Evolutionary conservation across 2,888 invertebrate species (phyloP).

Genomic region (Portevinia maculata): DNA sequence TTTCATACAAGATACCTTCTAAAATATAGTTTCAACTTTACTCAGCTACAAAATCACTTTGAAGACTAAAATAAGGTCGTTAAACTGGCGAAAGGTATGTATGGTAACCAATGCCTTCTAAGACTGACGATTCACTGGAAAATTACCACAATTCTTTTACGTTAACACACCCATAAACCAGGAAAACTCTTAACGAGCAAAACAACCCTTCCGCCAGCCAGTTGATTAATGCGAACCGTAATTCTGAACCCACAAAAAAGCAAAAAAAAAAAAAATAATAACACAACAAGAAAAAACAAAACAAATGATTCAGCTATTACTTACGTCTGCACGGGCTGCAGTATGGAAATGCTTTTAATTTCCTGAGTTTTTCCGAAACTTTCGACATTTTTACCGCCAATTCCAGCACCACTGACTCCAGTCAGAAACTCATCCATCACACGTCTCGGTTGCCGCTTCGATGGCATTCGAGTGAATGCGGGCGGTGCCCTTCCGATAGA

Average conservation of each 20-base stretch:
- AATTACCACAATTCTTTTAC: constrained; percentile 36
- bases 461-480: constrained; percentile 90
- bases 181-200: constrained; percentile 57
- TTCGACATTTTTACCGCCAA: constrained; percentile 83
- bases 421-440: constrained; percentile 85
- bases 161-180: constrained; percentile 65
- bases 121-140: neutral
- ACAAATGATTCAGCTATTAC: constrained; percentile 76
- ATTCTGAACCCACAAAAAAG: constrained; percentile 39
- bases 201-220: constrained; percentile 48
- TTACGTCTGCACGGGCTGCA: constrained; percentile 84
- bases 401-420: constrained; percentile 86
- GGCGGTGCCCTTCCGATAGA: constrained; percentile 86
- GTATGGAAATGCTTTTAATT: constrained; percentile 85
- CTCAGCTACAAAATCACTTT: constrained; percentile 24
- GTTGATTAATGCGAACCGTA: constrained; percentile 68
- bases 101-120: neutral
- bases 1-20: too few species aligned
- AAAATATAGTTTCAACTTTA: too few species aligned
- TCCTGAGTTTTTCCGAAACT: constrained; percentile 80
- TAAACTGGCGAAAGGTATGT: too few species aligned
- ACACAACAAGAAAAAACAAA: constrained; percentile 59
- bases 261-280: neutral
- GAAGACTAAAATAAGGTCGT: neutral
- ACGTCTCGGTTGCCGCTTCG: constrained; percentile 89